Percentiles rank a stretch among this genome's conserved stretches.
These are phyloP conservation scores for Caenorhabditis sp. DNA, from an alignment of 2,888 invertebrate species.

Conservation along the genomic window DNA sequence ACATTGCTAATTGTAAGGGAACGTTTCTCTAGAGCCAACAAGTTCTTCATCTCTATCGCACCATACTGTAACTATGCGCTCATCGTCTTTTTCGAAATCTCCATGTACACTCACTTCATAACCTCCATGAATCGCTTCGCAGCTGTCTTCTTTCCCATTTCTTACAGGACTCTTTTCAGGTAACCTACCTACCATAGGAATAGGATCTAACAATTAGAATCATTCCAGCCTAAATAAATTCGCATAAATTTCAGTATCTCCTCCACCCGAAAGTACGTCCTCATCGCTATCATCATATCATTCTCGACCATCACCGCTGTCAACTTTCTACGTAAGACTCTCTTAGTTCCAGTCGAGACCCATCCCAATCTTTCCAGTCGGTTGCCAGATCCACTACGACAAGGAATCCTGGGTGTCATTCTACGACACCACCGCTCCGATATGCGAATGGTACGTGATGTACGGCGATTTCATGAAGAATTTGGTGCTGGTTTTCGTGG, in stretches of 20 bases:
- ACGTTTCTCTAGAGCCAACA: slow-evolving; percentile 17
- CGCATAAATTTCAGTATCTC: slow-evolving; percentile 12
- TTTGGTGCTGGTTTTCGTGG: slow-evolving; percentile 17
- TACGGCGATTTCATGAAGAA: slow-evolving; percentile 43
- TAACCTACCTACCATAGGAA: too few relatives aligned
- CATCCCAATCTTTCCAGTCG: slow-evolving; percentile 36
- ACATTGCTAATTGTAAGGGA: neutral
- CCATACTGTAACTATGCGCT: slow-evolving; percentile 5
- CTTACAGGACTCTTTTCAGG: slow-evolving; percentile 34
- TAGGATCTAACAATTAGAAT: too few relatives aligned
- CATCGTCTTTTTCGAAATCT: slow-evolving; percentile 25
- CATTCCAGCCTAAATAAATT: too few relatives aligned
- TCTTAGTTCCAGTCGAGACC: too few relatives aligned
- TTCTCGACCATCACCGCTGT: slow-evolving; percentile 17
- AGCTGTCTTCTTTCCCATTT: slow-evolving; percentile 39
- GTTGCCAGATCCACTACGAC: slow-evolving; percentile 20
- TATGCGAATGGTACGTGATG: slow-evolving; percentile 19
- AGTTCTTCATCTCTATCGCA: neutral
- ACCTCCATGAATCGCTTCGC: slow-evolving; percentile 31
- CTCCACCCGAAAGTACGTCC: slow-evolving; percentile 1
- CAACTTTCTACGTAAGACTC: slow-evolving; percentile 21
- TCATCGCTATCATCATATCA: neutral
- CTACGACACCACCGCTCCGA: slow-evolving; percentile 15
- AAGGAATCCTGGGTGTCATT: slow-evolving; percentile 20
- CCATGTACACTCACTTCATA: slow-evolving; percentile 39